phyloP scores from a whole-genome alignment of 1,140 invertebrate genomes.

The Pentalonia nigronervosa region DNA sequence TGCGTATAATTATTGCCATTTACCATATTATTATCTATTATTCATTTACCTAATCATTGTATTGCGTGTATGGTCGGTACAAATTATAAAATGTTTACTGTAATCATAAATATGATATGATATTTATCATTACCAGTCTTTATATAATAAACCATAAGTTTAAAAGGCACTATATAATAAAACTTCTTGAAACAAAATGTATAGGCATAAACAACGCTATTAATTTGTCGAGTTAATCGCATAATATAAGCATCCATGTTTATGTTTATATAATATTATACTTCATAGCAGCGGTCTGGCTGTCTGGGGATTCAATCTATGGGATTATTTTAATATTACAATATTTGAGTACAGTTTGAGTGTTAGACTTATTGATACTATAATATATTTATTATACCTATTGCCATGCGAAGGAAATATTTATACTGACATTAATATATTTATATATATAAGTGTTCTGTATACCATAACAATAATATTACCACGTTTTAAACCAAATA shows the following conservation, averaged over 20 bases:
- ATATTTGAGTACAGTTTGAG: neutral
- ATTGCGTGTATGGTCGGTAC: neutral
- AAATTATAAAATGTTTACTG: neutral
- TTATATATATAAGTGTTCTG: neutral
- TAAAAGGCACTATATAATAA: neutral
- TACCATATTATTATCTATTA: slow-evolving; percentile 5
- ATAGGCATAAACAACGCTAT: neutral
- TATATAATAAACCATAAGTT: neutral
- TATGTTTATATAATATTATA: neutral
- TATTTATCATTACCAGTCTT: neutral
- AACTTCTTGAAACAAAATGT: neutral
- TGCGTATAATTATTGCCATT: neutral
- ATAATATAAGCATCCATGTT: neutral
- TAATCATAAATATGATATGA: neutral
- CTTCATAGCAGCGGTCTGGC: neutral
- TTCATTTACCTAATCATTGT: neutral
- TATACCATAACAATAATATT: neutral
- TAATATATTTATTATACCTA: neutral
- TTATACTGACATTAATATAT: neutral
- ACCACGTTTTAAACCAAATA: neutral
- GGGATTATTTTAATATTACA: neutral
- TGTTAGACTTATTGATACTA: neutral
- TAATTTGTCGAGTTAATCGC: neutral
- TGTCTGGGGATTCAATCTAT: neutral
- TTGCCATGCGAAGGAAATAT: neutral